These are phyloP conservation scores for Nasonia vitripennis DNA, from an alignment of 1,140 invertebrate species.

Conservation along the genomic window DNA sequence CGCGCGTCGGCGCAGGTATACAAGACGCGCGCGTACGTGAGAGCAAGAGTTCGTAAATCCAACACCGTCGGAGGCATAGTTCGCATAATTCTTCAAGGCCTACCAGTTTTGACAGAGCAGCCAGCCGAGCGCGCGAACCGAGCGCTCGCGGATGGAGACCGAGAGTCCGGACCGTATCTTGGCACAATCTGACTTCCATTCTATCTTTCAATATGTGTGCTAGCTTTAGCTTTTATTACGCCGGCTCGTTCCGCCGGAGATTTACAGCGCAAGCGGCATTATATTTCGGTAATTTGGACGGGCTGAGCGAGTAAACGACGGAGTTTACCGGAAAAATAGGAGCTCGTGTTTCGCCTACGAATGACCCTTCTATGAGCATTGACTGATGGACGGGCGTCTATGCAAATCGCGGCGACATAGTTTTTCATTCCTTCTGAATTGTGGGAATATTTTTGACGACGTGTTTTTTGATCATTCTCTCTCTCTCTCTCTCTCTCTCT, in stretches of 20 bases:
- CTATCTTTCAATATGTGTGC: slow-evolving; percentile 48
- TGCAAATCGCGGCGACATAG: neutral
- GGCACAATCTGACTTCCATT: slow-evolving; percentile 69
- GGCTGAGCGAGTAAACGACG: slow-evolving; percentile 26
- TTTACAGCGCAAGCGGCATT: slow-evolving; percentile 43
- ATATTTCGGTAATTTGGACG: slow-evolving; percentile 48
- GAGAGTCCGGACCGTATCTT: slow-evolving; percentile 66
- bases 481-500: neutral
- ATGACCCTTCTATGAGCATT: slow-evolving; percentile 1
- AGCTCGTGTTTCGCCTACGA: slow-evolving; percentile 43
- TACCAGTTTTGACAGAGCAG: slow-evolving; percentile 73
- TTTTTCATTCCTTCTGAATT: neutral
- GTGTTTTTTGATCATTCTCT: neutral
- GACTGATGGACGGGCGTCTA: slow-evolving; percentile 6
- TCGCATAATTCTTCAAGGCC: slow-evolving; percentile 75
- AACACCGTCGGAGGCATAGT: slow-evolving; percentile 69
- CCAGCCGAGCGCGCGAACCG: neutral
- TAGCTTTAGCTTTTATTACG: slow-evolving; percentile 50
- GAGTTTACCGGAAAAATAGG: slow-evolving; percentile 40
- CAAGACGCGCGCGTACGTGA: slow-evolving; percentile 18
- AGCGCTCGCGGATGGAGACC: neutral
- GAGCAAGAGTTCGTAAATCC: slow-evolving; percentile 68
- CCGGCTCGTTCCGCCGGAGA: slow-evolving; percentile 35
- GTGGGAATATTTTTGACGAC: slow-evolving; percentile 5
- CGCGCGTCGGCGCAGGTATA: neutral